phyloP scores from a whole-genome alignment of 2,113 vertebrate species.

The Tor tambroides region DNA sequence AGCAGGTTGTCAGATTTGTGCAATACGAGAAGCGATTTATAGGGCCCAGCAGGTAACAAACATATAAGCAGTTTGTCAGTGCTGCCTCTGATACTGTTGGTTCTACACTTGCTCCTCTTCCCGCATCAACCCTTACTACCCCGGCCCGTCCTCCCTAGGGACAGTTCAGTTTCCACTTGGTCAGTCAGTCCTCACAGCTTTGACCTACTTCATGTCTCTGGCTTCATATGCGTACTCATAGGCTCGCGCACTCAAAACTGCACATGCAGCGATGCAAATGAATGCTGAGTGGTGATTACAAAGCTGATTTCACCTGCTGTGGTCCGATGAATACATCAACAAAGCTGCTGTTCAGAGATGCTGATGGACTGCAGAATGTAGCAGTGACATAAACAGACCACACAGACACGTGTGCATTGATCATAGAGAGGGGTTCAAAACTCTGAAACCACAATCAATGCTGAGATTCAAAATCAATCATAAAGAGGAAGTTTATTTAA shows the following conservation, averaged over 20 bases:
- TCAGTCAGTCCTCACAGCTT: constrained; percentile 53
- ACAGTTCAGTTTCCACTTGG: constrained; percentile 59
- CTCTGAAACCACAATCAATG: background rate
- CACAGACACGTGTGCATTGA: background rate
- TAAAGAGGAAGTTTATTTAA: background rate
- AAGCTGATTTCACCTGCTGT: background rate
- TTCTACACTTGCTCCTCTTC: constrained; percentile 36
- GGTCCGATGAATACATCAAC: background rate
- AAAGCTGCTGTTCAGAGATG: background rate
- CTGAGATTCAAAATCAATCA: background rate
- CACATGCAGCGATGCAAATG: constrained; percentile 5
- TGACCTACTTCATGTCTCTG: constrained; percentile 59
- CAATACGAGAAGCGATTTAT: background rate
- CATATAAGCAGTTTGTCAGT: background rate
- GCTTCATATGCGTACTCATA: constrained; percentile 27
- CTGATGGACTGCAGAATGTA: background rate
- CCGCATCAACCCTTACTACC: constrained; percentile 7
- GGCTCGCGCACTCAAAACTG: background rate
- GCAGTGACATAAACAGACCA: background rate
- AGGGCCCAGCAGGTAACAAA: constrained; percentile 11
- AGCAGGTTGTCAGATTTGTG: constrained; percentile 31
- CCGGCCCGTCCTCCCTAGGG: constrained; percentile 29
- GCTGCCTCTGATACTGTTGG: background rate
- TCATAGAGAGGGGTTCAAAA: background rate
- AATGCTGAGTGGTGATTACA: background rate